phyloP scores from a whole-genome alignment of 2,113 vertebrate genomes.

The Malurus alboscapulatus region DNA sequence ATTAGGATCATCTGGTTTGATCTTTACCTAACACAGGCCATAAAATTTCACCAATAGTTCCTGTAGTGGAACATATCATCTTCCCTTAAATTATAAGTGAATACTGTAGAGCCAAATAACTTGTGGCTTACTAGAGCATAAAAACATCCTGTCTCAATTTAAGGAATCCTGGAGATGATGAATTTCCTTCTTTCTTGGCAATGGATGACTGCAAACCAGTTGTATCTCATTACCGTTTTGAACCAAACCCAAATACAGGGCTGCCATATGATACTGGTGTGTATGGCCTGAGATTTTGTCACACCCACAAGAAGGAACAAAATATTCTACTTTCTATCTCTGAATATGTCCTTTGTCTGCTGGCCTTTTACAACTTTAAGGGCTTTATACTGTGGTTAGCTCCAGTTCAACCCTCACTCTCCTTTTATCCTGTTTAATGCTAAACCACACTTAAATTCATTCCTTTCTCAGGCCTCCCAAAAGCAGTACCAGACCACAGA shows the following conservation, averaged over 20 bases:
- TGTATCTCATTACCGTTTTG: conserved; percentile 33
- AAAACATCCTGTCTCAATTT: conserved; percentile 46
- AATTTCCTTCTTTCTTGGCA: conserved; percentile 26
- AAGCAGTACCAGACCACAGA: neutral
- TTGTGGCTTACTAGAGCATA: conserved; percentile 2
- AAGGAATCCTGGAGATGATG: conserved; percentile 9
- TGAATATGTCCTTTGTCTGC: neutral
- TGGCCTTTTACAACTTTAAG: neutral
- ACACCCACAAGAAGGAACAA: neutral
- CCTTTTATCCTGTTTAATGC: neutral
- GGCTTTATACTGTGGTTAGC: neutral
- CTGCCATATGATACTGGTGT: neutral
- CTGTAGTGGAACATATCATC: neutral
- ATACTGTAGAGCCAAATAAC: conserved; percentile 12
- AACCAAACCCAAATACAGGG: neutral
- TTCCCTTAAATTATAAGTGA: conserved; percentile 8
- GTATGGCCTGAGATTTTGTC: neutral
- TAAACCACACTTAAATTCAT: neutral
- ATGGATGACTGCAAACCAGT: neutral
- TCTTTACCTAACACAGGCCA: conserved; percentile 10
- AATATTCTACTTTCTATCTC: neutral
- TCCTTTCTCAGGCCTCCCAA: neutral
- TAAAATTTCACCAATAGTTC: conserved; percentile 33
- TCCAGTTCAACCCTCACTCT: neutral
- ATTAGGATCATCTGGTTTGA: conserved; percentile 12